phyloP scores from a whole-genome alignment of 2,113 vertebrate species.

The Glaucidium brasilianum region DNA sequence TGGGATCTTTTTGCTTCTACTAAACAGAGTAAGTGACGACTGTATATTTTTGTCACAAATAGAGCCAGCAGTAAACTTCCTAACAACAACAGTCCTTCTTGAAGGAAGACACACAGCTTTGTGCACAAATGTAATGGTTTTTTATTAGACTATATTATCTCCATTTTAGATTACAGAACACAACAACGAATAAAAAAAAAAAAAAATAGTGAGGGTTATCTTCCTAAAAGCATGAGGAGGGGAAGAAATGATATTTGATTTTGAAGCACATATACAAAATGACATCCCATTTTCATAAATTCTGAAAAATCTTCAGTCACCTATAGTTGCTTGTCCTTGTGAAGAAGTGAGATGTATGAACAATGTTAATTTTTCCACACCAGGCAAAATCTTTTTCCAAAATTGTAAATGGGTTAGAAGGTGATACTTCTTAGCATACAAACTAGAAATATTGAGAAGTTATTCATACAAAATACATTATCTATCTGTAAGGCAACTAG shows the following conservation, averaged over 20 bases:
- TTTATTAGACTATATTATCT: not conserved
- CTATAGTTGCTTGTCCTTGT: not conserved
- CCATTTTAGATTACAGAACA: not conserved
- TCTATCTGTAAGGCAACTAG: not conserved
- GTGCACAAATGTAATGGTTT: not conserved
- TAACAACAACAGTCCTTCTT: not conserved
- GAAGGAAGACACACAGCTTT: not conserved
- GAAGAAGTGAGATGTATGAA: not conserved
- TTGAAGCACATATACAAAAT: not conserved
- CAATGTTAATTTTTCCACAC: not conserved
- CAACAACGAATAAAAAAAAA: no score
- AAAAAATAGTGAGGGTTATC: not conserved
- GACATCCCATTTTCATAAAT: not conserved
- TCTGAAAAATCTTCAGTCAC: not conserved
- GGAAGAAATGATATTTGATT: not conserved
- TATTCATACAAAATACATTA: not conserved
- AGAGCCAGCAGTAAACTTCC: not conserved
- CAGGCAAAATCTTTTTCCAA: not conserved
- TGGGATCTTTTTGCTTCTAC: not conserved
- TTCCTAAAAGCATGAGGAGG: not conserved
- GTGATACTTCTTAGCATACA: not conserved
- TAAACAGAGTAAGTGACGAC: not conserved
- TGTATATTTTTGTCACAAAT: not conserved
- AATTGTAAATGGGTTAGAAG: not conserved
- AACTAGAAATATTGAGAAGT: not conserved